Evolutionary conservation across 2,888 invertebrate species (phyloP), one percentile per base, ranked within the genome.

Genomic region (Cephonodes hylas): DNA sequence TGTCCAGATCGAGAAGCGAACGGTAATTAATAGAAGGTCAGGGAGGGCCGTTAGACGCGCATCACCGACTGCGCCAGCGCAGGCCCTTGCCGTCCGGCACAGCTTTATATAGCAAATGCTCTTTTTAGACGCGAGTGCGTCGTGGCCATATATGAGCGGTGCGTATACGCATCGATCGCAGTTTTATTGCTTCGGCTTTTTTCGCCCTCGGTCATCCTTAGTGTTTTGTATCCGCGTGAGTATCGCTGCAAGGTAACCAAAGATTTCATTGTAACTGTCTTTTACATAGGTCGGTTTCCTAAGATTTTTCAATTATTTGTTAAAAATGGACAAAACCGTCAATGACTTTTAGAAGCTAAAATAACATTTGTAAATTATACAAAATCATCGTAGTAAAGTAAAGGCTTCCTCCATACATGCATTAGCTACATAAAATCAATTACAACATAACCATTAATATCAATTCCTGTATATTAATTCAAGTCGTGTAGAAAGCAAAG

Each of bases 11-110:
- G 77, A 82, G 85, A 80, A 77, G 80, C 76, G 75, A 88, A 88
- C 88, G 87, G 89, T 89, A 89, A 89, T 89, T 89, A 88, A 63
- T 88, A 88, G 88, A 87, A 87, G 88, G 88, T 87, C 88, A 84
- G 76, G 31, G 75, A 72, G 76, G 77, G 79, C 88, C 88, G 88
- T 89, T 87, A 87, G 80, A 78, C 80, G 85, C 84, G 82, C 81
- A 66, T 70, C 57, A 44, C 44, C 42, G 23, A 27, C 31, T 0
- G 57, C 53, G 1, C 22, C 22, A 22, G 23, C 4, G 4, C 13
- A 22, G 22, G 13, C 1, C 13, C 22, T 22, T 3, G 45, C 22
- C 75, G 85, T 85, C 88, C 88, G 87, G 83, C 81, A 77, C 66
- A 67, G 71, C 84, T 80, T 79, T 83, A 85, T 85, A 85, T 81